These are phyloP conservation scores for Drosophila nigromelanica DNA, from an alignment of 1,140 invertebrate species.

Conservation along the genomic window DNA sequence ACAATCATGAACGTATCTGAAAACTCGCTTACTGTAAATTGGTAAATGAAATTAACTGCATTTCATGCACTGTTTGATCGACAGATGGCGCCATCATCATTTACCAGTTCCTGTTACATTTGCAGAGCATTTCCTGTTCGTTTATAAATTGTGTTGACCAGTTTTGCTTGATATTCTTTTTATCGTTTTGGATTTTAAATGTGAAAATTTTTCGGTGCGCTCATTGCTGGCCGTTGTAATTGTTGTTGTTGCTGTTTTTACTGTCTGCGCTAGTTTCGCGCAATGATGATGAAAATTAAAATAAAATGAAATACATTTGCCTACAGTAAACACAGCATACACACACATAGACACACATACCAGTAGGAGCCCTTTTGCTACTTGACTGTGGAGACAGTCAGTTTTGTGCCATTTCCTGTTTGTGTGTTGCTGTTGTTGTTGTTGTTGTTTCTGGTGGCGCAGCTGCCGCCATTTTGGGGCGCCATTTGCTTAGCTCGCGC, in stretches of 20 bases:
- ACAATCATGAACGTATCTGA: not conserved
- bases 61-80: conserved; percentile 1
- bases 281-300: conserved; percentile 82
- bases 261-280: conserved; percentile 71
- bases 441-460: conserved; percentile 39
- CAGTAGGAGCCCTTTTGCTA: conserved; percentile 31
- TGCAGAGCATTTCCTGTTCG: conserved; percentile 34
- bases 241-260: conserved; percentile 12
- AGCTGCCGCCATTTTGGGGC: conserved; percentile 67
- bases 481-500: conserved; percentile 47
- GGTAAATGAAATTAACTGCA: not conserved
- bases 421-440: conserved; percentile 41
- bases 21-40: not conserved
- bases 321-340: conserved; percentile 44
- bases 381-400: conserved; percentile 55
- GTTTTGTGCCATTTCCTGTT: conserved; percentile 77
- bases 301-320: conserved; percentile 80
- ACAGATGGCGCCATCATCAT: conserved; percentile 1
- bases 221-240: conserved; percentile 44
- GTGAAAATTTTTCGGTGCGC: conserved; percentile 59
- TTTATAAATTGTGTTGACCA: not conserved
- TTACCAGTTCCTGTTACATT: conserved; percentile 3
- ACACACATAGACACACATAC: conserved; percentile 20
- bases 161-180: conserved; percentile 65
- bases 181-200: conserved; percentile 77